phyloP scores from a whole-genome alignment of 1,140 invertebrate genomes.

The Antheraea mylitta region DNA sequence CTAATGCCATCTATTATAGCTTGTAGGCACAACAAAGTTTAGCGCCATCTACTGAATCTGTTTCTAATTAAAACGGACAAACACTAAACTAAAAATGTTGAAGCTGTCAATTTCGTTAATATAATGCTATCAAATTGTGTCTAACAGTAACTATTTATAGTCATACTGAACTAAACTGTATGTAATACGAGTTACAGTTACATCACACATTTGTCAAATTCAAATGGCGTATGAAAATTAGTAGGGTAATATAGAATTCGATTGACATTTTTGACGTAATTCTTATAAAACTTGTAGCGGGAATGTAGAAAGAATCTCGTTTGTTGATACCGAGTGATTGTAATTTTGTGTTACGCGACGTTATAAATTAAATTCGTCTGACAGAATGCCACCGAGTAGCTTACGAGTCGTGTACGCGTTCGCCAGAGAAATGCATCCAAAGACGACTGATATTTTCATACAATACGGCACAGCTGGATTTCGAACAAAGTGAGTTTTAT shows the following conservation, averaged over 20 bases:
- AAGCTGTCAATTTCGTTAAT: neutral
- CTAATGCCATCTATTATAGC: no score
- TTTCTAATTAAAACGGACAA: neutral
- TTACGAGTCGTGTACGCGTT: conserved; percentile 84
- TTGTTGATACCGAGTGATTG: conserved; percentile 75
- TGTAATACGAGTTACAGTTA: neutral
- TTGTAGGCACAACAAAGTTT: neutral
- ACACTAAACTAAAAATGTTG: neutral
- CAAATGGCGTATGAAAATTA: neutral
- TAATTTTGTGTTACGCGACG: conserved; percentile 56
- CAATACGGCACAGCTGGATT: conserved; percentile 86
- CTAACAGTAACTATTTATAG: neutral
- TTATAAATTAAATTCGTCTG: conserved; percentile 70
- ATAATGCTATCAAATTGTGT: conserved; percentile 4
- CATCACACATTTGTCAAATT: neutral
- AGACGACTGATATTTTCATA: conserved; percentile 80
- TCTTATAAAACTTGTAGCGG: conserved; percentile 49
- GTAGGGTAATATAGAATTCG: conserved; percentile 23
- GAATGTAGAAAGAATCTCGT: conserved; percentile 68
- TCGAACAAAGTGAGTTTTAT: conserved; percentile 82
- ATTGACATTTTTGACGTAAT: conserved; percentile 34
- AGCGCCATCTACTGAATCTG: neutral
- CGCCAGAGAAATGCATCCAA: conserved; percentile 87
- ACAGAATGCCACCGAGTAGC: conserved; percentile 74
- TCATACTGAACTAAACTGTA: neutral